phyloP scores from a whole-genome alignment of 2,888 invertebrate genomes.

The Odontothrips loti region DNA sequence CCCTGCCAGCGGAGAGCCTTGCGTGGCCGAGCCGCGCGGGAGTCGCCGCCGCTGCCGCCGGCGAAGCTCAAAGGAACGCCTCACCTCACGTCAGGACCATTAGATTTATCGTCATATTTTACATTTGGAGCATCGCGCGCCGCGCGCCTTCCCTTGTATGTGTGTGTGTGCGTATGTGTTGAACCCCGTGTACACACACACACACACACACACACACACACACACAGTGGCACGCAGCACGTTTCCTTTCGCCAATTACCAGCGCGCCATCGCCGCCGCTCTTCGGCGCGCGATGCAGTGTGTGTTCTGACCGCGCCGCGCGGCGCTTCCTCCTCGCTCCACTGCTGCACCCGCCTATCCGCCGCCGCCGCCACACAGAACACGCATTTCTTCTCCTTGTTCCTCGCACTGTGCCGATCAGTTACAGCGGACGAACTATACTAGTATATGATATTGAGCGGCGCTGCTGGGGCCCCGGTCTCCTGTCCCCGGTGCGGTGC shows the following conservation, averaged over 20 bases:
- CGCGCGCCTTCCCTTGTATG: conserved; percentile 31
- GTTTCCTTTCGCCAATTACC: conserved; percentile 44
- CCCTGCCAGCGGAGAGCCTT: background rate
- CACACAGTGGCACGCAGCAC: background rate
- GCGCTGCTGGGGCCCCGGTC: no score
- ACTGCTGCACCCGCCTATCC: conserved; percentile 45
- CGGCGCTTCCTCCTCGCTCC: conserved; percentile 42
- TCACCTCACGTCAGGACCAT: conserved; percentile 24
- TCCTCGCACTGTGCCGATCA: no score
- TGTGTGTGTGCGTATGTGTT: background rate
- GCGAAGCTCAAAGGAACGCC: conserved; percentile 19
- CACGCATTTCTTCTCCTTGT: no score
- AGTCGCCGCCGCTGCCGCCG: background rate
- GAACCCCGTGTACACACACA: background rate
- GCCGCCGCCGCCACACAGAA: background rate
- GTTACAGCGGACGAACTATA: no score
- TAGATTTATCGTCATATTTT: conserved; percentile 27
- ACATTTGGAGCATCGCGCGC: conserved; percentile 25
- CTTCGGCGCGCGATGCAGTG: conserved; percentile 43
- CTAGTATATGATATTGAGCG: no score
- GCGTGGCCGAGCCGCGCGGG: background rate
- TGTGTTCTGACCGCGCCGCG: conserved; percentile 34
- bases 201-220: no score
- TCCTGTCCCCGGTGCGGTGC: no score
- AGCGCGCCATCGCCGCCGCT: conserved; percentile 43